Evolutionary conservation across 2,797 vertebrate species (phyloP).

Genomic region (Anas capensis): DNA sequence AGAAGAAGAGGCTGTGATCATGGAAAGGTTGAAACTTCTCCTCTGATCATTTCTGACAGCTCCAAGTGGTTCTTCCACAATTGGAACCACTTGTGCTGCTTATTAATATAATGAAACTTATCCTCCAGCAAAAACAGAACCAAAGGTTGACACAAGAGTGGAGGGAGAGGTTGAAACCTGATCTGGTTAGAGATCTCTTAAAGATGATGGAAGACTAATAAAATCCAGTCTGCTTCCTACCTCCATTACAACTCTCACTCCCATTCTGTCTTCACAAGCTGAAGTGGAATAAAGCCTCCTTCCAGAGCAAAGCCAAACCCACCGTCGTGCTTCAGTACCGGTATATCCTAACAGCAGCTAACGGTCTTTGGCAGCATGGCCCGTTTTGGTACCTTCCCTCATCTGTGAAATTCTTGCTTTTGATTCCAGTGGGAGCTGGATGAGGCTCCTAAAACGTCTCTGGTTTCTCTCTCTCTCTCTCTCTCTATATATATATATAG

Average conservation of each 20-base stretch:
- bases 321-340: background rate
- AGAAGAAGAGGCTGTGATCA: constrained; percentile 69
- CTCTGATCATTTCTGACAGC: constrained; percentile 76
- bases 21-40: constrained; percentile 59
- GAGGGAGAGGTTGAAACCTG: constrained; percentile 73
- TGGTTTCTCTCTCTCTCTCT: background rate
- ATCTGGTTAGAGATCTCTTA: constrained; percentile 69
- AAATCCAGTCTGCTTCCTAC: constrained; percentile 69
- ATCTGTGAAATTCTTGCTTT: background rate
- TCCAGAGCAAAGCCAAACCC: constrained; percentile 8
- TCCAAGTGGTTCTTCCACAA: constrained; percentile 70
- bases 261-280: constrained; percentile 23
- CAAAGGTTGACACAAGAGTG: constrained; percentile 62
- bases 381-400: background rate
- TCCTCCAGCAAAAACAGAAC: constrained; percentile 75
- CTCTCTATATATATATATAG: no score
- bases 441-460: background rate
- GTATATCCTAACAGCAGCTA: background rate
- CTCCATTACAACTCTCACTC: constrained; percentile 44
- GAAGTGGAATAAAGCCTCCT: background rate
- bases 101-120: constrained; percentile 78
- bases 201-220: constrained; percentile 77
- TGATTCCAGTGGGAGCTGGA: background rate
- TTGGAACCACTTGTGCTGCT: constrained; percentile 76
- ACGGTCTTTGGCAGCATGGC: background rate